Base-by-base conservation (phyloP, 2,797 vertebrate genomes). In the Siniperca undulata region DNA sequence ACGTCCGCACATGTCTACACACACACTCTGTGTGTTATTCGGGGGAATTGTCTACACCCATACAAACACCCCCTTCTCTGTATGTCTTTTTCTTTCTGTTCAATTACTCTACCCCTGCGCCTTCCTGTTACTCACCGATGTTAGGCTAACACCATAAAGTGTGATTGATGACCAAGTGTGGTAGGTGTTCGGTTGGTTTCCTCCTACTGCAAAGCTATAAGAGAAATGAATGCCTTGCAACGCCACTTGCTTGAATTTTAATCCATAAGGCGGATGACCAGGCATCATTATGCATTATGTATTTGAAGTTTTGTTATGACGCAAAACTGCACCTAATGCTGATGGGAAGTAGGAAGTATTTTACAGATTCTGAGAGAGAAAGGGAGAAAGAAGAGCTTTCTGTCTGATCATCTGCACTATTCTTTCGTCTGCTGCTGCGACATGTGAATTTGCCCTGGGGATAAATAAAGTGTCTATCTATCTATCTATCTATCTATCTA, bases 101-200 rank as follows among this genome's bases (percentile, higher is more conserved):
- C 65, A 68, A 56, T 71, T 60, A 46, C 70, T 85, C 80, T 85
- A 56, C 62, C 42, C 42, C 34, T 74, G 78, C 27, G 44, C 64
- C 67, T 69, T 79, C 34, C 24, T 66, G 61, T 87, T 70, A 72
- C 69, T 65, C 81, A 30, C 27, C 56, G 42, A 70, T 66, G 59
- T 56, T 52, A 71, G 38, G 68, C 44, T 74, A 72, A 82, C 82
- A 81, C 50, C 78, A 50, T 55, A 27, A 88, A 71, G 80, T 87
- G 84, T 82, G 87, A 94, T 86, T 86, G 83, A 92, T 90, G 85
- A 68, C 58, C 14, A 16, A 44, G 60, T 50, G 22, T n/a, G 10
- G 50, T n/a, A 27, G 66, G 77, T 77, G 60, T 36, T 55, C 42
- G 56, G 64, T 70, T 87, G 62, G 17, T 71, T 86, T 74, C 67